phyloP scores from a whole-genome alignment of 2,113 vertebrate genomes.

The Murina feae region DNA sequence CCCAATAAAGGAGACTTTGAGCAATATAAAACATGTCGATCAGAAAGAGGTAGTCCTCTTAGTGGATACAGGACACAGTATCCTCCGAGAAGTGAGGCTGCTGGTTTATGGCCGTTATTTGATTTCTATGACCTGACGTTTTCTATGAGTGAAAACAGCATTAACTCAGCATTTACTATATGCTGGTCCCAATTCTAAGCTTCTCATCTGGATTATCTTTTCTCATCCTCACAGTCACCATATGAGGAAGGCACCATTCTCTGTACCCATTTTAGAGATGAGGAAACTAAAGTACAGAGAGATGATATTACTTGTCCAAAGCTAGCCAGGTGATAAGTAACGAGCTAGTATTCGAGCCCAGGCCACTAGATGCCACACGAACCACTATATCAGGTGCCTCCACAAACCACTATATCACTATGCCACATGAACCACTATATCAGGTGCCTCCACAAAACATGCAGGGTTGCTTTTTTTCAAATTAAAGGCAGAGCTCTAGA shows the following conservation, averaged over 20 bases:
- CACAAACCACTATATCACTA: too few relatives aligned
- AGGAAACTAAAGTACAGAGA: neutral
- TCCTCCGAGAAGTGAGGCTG: neutral
- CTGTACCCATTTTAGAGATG: neutral
- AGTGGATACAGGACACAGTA: neutral
- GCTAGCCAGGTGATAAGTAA: neutral
- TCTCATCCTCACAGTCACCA: neutral
- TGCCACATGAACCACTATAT: neutral
- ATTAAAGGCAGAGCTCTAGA: neutral
- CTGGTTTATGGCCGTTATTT: neutral
- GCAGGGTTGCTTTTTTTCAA: neutral
- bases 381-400: neutral
- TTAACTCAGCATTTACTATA: neutral
- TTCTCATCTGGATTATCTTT: neutral
- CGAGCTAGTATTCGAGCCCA: neutral
- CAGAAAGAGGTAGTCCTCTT: neutral
- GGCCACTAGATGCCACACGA: too few relatives aligned
- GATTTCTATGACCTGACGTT: neutral
- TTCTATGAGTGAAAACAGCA: neutral
- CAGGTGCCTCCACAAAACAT: neutral
- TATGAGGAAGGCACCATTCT: neutral
- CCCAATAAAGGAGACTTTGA: neutral
- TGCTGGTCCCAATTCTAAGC: neutral
- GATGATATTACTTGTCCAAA: neutral
- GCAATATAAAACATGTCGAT: neutral